A percentile compares a stretch with the other conserved stretches of the same genome.
Conservation (phyloP, 2,113 vertebrate species). For the Illadopsis cleaveri region DNA sequence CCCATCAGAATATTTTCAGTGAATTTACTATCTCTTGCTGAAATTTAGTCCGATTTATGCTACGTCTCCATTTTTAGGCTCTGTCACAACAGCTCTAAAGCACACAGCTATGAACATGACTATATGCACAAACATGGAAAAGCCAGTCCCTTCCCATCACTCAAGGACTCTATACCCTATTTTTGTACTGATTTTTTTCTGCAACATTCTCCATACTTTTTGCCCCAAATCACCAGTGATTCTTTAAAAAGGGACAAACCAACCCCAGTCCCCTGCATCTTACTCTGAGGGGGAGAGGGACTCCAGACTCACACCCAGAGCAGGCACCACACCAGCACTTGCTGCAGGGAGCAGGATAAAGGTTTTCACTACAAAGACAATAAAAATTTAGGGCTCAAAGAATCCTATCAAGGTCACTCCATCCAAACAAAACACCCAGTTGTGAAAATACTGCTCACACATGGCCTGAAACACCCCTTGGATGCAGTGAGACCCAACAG, state of each 20-base stretch:
- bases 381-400: background rate
- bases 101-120: background rate
- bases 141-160: background rate
- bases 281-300: background rate
- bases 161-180: background rate
- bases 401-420: background rate
- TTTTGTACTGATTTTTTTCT: background rate
- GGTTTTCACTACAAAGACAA: background rate
- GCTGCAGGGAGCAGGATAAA: background rate
- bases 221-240: background rate
- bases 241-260: background rate
- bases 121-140: background rate
- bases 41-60: background rate
- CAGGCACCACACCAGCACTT: fast-evolving
- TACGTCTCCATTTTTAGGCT: background rate
- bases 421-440: background rate
- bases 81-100: background rate
- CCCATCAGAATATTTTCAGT: background rate
- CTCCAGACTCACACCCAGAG: background rate
- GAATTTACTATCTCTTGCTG: background rate
- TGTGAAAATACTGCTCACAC: background rate
- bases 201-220: background rate
- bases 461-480: background rate
- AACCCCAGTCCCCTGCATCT: fast-evolving
- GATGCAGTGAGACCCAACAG: background rate